Percentiles rank a stretch among this genome's conserved stretches.
phyloP scores from a whole-genome alignment of 35 echinoderm and acorn worm genomes.

The Hemicentrotus pulcherrimus region DNA sequence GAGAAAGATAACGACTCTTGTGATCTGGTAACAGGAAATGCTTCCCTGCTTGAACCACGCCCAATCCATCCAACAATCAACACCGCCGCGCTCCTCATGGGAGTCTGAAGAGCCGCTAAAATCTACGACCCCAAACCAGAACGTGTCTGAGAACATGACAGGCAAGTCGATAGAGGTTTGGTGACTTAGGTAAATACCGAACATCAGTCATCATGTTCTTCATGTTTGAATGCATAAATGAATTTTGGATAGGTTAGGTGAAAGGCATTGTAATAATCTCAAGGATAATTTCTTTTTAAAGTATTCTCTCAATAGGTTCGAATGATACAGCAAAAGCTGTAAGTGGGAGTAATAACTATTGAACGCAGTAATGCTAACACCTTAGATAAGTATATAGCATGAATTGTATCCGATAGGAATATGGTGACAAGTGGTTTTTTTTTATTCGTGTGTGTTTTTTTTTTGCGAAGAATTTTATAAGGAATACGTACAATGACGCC shows the following conservation, averaged over 20 bases:
- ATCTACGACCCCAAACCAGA: neutral
- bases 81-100: neutral
- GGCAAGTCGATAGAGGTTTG: neutral
- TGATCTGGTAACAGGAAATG: conserved; percentile 11
- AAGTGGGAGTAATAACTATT: too few species aligned
- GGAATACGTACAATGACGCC: too few species aligned
- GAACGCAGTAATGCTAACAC: too few species aligned
- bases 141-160: neutral
- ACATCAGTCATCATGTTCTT: neutral
- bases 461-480: too few species aligned
- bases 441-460: too few species aligned
- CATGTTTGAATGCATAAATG: neutral
- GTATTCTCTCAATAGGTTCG: too few species aligned
- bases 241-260: neutral
- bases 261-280: neutral
- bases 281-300: too few species aligned
- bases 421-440: too few species aligned
- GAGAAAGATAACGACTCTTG: neutral
- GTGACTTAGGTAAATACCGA: neutral
- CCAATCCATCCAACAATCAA: conserved; percentile 1
- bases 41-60: neutral
- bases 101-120: neutral
- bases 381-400: too few species aligned
- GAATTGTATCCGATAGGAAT: too few species aligned
- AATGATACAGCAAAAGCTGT: too few species aligned